phyloP scores from a whole-genome alignment of 2,797 vertebrate genomes.

The Buceros bicornis region DNA sequence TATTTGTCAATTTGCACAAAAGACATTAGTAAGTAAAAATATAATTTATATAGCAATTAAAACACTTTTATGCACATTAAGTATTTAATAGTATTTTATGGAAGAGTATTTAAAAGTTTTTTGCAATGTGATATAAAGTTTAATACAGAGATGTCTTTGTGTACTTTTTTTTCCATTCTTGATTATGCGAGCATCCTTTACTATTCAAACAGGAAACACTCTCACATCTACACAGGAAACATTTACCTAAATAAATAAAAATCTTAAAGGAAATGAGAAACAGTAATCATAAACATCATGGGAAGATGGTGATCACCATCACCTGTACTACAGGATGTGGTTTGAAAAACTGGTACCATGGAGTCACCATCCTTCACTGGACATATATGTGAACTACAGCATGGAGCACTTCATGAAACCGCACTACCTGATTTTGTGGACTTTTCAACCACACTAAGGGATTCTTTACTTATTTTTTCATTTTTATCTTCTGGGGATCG shows the following conservation, averaged over 20 bases:
- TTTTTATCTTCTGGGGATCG: constrained; percentile 81
- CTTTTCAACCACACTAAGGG: constrained; percentile 62
- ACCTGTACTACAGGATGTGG: rapidly evolving
- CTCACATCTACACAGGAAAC: not conserved
- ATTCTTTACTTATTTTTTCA: constrained; percentile 81
- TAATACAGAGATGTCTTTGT: not conserved
- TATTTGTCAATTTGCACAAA: not conserved
- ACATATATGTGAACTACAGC: not conserved
- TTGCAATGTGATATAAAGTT: not conserved
- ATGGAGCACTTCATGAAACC: not conserved
- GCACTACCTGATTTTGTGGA: constrained; percentile 83
- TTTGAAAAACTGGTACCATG: not conserved
- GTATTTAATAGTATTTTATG: not conserved
- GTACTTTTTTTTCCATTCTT: not conserved
- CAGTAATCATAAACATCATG: not conserved
- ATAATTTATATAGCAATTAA: not conserved
- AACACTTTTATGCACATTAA: not conserved
- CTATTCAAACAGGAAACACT: not conserved
- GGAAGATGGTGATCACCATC: not conserved
- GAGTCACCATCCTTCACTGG: not conserved
- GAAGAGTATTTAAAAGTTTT: not conserved
- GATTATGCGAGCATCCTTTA: not conserved
- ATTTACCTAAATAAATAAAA: not conserved
- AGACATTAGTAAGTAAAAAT: not conserved
- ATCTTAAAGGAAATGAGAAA: not conserved